phyloP scores from a whole-genome alignment of 1,140 invertebrate genomes.

The Drosophila asahinai region DNA sequence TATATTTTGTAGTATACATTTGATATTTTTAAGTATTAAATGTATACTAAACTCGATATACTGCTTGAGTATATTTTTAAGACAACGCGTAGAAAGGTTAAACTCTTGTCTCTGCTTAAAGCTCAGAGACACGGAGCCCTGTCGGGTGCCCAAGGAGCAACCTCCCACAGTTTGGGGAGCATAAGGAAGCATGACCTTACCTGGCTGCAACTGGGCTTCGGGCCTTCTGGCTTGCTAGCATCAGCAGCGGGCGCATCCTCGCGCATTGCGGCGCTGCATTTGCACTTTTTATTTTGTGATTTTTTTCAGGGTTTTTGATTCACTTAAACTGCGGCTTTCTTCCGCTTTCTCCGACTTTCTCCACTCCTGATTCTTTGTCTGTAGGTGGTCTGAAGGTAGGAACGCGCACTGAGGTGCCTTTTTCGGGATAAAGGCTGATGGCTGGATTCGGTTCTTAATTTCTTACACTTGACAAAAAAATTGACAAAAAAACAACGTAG shows the following conservation, averaged over 20 bases:
- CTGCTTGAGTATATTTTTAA: too few species aligned
- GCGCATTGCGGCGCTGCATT: slow-evolving; percentile 19
- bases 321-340: background rate
- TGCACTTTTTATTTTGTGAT: background rate
- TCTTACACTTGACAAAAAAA: slow-evolving; percentile 39
- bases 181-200: slow-evolving; percentile 1
- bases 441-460: background rate
- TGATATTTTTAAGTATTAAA: too few species aligned
- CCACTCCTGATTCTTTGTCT: background rate
- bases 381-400: background rate
- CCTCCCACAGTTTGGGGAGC: too few species aligned
- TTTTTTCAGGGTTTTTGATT: background rate
- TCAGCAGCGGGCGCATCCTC: slow-evolving; percentile 20
- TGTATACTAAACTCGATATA: too few species aligned
- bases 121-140: background rate
- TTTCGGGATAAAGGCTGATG: background rate
- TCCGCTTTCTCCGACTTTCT: slow-evolving; percentile 21
- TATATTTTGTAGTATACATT: too few species aligned
- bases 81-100: too few species aligned
- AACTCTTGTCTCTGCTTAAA: background rate
- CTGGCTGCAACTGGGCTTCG: slow-evolving; percentile 6
- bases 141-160: background rate
- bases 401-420: slow-evolving; percentile 21
- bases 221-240: background rate
- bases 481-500: slow-evolving; percentile 15